These are phyloP conservation scores for Reticulitermes speratus DNA, from an alignment of 1,140 invertebrate genomes.

Conservation along the genomic window DNA sequence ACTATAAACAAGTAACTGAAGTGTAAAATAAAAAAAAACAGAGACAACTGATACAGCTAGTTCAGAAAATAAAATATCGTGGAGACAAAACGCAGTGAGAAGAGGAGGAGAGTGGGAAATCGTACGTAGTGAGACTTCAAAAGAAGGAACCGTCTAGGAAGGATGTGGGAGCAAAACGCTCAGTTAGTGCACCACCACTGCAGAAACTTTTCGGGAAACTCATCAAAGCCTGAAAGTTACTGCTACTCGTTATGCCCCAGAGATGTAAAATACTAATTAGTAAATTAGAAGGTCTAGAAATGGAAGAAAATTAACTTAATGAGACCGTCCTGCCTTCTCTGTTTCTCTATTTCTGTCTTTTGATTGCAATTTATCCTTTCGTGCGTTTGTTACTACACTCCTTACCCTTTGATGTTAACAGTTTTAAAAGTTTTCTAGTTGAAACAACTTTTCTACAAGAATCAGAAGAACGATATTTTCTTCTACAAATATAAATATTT, in stretches of 20 bases:
- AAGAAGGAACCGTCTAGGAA: background rate
- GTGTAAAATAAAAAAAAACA: no score
- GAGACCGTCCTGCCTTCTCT: constrained; percentile 9
- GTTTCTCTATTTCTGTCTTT: background rate
- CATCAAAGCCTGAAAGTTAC: constrained; percentile 23
- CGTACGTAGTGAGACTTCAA: background rate
- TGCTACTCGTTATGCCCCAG: constrained; percentile 31
- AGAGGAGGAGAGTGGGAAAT: background rate
- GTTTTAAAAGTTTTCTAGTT: background rate
- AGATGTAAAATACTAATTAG: constrained; percentile 42
- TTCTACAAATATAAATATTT: no score
- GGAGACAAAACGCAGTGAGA: background rate
- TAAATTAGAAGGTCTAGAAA: constrained; percentile 40
- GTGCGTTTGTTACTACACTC: background rate
- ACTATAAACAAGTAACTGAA: no score
- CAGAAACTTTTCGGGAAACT: constrained; percentile 18
- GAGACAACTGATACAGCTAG: background rate
- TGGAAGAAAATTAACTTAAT: constrained; percentile 40
- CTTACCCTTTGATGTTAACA: background rate
- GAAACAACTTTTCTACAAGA: no score
- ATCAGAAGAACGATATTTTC: no score
- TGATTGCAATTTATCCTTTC: background rate
- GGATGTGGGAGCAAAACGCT: background rate
- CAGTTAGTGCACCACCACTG: background rate
- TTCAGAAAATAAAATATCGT: background rate